phyloP scores from a whole-genome alignment of 2,113 vertebrate species.

The Myocastor coypus region DNA sequence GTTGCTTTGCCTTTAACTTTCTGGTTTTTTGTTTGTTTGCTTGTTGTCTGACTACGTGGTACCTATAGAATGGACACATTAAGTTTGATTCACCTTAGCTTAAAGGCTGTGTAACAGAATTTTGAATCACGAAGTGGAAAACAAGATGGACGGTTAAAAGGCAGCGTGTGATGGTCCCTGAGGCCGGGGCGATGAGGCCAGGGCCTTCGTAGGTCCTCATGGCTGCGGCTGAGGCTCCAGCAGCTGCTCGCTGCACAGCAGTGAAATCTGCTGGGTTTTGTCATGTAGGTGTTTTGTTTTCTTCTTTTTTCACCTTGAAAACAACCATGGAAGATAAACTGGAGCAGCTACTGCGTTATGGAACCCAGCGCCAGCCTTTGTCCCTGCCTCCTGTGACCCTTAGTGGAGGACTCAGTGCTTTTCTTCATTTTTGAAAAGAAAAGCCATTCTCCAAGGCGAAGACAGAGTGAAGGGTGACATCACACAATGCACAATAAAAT shows the following conservation, averaged over 20 bases:
- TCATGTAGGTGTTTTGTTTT: neutral
- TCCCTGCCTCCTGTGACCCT: constrained; percentile 17
- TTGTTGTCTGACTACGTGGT: neutral
- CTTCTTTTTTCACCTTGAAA: neutral
- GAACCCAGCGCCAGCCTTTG: neutral
- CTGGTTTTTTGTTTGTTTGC: neutral
- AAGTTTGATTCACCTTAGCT: neutral
- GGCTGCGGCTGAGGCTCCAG: neutral
- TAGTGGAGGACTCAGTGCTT: neutral
- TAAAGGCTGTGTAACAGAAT: constrained; percentile 5
- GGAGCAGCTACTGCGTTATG: neutral
- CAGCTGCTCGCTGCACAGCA: neutral
- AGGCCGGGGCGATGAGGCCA: neutral
- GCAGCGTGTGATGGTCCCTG: neutral
- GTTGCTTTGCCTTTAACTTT: constrained; percentile 31
- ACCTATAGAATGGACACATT: neutral
- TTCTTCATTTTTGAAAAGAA: constrained; percentile 47
- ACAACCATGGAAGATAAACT: constrained; percentile 1
- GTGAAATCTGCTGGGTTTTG: neutral
- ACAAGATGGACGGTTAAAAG: neutral
- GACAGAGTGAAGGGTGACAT: neutral
- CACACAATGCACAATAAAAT: neutral
- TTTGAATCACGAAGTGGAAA: constrained; percentile 35
- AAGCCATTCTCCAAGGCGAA: constrained; percentile 51
- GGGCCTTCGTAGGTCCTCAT: neutral